Percentiles rank a stretch among this genome's conserved stretches.
phyloP scores from a whole-genome alignment of 1,140 invertebrate species.

The Radopholus similis region DNA sequence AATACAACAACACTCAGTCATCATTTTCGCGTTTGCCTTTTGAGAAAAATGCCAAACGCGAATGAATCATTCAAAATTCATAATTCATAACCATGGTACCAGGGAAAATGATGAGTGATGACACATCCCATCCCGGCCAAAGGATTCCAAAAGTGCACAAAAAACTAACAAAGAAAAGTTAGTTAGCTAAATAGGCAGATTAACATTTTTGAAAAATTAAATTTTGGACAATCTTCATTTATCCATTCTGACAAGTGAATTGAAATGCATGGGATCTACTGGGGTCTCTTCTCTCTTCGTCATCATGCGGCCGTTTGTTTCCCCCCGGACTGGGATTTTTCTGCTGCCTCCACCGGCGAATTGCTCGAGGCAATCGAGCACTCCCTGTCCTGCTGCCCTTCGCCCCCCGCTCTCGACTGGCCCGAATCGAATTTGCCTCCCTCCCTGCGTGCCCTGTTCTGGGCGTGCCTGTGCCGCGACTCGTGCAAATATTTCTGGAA shows the following conservation, averaged over 20 bases:
- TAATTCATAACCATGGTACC: too few species aligned
- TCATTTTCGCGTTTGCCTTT: too few species aligned
- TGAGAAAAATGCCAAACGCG: too few species aligned
- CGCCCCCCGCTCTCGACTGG: not conserved
- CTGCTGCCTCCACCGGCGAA: not conserved
- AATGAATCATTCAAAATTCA: too few species aligned
- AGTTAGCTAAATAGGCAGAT: too few species aligned
- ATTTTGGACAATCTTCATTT: not conserved
- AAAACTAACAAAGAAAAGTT: too few species aligned
- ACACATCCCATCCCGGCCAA: too few species aligned
- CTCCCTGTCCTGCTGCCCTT: not conserved
- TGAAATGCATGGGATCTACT: not conserved
- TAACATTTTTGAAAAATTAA: too few species aligned
- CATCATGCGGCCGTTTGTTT: not conserved
- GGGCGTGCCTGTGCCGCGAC: constrained; percentile 90
- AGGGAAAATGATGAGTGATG: too few species aligned
- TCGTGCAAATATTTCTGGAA: constrained; percentile 95
- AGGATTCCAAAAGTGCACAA: too few species aligned
- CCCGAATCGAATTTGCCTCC: constrained; percentile 76
- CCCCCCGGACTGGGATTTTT: not conserved
- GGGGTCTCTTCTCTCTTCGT: not conserved
- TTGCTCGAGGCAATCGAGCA: too few species aligned
- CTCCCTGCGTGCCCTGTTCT: constrained; percentile 92
- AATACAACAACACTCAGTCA: too few species aligned
- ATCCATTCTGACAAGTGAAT: not conserved